Conservation (phyloP, 37 sponge, comb jelly and placozoan species). For the Eunapius fragilis region DNA sequence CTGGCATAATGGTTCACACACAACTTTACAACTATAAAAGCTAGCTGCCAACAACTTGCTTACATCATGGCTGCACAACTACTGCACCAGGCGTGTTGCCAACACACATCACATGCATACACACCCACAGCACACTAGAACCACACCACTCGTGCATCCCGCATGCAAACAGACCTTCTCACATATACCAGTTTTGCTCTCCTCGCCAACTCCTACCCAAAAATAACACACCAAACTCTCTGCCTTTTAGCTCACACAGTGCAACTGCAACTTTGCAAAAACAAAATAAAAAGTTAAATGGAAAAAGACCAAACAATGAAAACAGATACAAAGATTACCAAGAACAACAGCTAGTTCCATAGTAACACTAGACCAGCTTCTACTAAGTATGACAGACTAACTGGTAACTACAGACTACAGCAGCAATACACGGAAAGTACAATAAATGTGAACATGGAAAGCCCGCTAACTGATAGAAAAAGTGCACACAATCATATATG, state of each 20-base stretch:
- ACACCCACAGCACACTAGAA: neutral
- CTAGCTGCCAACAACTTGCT: neutral
- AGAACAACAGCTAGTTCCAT: too few relatives aligned
- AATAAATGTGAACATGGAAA: too few relatives aligned
- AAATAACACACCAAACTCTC: too few relatives aligned
- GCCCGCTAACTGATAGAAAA: too few relatives aligned
- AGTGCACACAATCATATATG: too few relatives aligned
- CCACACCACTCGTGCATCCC: neutral
- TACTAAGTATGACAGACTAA: neutral
- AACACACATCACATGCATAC: neutral
- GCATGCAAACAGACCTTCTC: neutral
- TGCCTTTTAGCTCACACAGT: too few relatives aligned
- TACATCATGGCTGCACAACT: neutral
- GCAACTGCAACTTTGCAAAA: too few relatives aligned
- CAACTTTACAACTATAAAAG: neutral
- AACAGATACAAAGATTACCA: neutral
- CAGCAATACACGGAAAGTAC: too few relatives aligned
- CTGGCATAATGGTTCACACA: neutral
- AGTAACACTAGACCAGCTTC: neutral
- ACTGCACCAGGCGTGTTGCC: neutral
- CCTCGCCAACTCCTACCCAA: neutral
- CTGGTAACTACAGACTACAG: neutral
- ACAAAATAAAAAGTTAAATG: too few relatives aligned
- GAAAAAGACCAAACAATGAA: neutral
- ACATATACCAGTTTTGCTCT: neutral